Conservation (phyloP, 2,888 invertebrate genomes). For the Platycheirus rosarum region DNA sequence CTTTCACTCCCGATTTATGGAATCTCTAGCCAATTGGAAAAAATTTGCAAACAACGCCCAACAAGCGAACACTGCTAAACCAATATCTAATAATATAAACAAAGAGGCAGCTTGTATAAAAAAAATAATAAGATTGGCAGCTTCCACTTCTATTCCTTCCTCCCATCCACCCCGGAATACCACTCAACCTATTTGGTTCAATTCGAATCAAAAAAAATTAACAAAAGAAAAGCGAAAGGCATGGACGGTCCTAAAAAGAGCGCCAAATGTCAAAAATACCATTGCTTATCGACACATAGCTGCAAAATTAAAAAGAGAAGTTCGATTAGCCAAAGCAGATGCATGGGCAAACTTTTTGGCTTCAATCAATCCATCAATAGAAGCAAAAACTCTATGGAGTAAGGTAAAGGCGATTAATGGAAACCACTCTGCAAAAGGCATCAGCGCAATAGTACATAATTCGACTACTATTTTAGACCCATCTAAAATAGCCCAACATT, state of each 20-base stretch:
- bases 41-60: background rate
- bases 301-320: constrained; percentile 1
- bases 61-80: background rate
- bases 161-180: constrained; percentile 20
- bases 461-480: background rate
- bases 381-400: constrained; percentile 1
- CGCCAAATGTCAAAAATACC: constrained; percentile 1
- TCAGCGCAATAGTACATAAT: background rate
- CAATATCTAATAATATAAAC: constrained; percentile 3
- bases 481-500: constrained; percentile 1
- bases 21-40: constrained; percentile 7
- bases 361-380: constrained; percentile 4
- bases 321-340: constrained; percentile 1
- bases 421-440: constrained; percentile 5
- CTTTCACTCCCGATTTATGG: constrained; percentile 1
- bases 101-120: constrained; percentile 4
- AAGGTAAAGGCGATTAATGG: background rate
- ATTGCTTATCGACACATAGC: no score
- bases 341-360: constrained; percentile 9
- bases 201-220: background rate
- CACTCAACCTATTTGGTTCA: constrained; percentile 27
- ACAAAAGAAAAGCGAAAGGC: no score
- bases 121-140: no score
- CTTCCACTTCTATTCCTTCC: constrained; percentile 31
- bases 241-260: no score